Conservation (phyloP, 2,113 vertebrate species). For the Acrocephalus arundinaceus region DNA sequence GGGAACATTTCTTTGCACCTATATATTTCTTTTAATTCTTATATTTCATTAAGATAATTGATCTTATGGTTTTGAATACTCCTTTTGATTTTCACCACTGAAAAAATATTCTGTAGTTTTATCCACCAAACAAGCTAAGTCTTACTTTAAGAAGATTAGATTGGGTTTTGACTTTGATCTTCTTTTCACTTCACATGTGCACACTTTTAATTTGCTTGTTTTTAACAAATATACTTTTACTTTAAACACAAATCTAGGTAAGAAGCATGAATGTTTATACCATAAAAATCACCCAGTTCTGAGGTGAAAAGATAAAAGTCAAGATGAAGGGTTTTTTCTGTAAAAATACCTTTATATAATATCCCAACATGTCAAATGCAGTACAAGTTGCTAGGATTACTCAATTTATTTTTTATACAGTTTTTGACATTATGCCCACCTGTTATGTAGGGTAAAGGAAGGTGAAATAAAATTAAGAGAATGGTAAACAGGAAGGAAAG, state of each 20-base stretch:
- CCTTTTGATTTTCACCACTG: not conserved
- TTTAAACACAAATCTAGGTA: not conserved
- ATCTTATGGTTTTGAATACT: not conserved
- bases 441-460: not conserved
- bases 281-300: not conserved
- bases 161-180: not conserved
- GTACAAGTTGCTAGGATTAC: not conserved
- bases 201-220: not conserved
- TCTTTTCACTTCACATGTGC: not conserved
- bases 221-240: not conserved
- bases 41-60: not conserved
- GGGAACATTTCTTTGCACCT: not conserved
- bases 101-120: not conserved
- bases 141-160: not conserved
- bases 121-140: not conserved
- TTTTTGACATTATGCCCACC: not conserved
- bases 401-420: not conserved
- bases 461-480: not conserved
- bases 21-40: not conserved
- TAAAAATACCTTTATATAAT: not conserved
- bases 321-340: not conserved
- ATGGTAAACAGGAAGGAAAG: not conserved
- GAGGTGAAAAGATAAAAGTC: not conserved
- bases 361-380: not conserved
- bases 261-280: not conserved